Percentiles rank a stretch among this genome's conserved stretches.
phyloP scores from a whole-genome alignment of 2,888 invertebrate species.

The Molanna angustata region DNA sequence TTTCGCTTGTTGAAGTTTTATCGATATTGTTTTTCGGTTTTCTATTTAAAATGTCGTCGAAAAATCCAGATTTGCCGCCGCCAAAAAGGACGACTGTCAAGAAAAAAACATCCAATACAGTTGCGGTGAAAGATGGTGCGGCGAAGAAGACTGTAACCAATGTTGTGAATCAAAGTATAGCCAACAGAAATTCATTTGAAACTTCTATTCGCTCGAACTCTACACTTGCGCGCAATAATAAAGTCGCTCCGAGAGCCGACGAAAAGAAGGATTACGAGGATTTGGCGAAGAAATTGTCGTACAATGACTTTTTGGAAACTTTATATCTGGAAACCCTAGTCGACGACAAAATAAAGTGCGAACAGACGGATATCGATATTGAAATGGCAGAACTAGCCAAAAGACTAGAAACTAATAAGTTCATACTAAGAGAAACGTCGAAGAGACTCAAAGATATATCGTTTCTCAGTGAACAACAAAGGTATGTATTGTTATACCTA shows the following conservation, averaged over 20 bases:
- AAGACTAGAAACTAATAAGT: slow-evolving; percentile 47
- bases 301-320: slow-evolving; percentile 33
- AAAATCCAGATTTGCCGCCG: background rate
- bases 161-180: no score
- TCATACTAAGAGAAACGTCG: slow-evolving; percentile 49
- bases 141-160: no score
- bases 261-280: slow-evolving; percentile 38
- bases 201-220: no score
- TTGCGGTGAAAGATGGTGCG: no score
- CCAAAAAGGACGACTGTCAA: background rate
- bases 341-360: slow-evolving; percentile 46
- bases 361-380: slow-evolving; percentile 46
- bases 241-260: slow-evolving; percentile 35
- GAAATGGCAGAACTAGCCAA: slow-evolving; percentile 49
- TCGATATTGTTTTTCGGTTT: no score
- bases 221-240: no score
- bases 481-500: slow-evolving; percentile 36
- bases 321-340: slow-evolving; percentile 46
- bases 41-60: background rate
- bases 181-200: background rate
- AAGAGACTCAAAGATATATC: slow-evolving; percentile 48
- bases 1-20: no score
- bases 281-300: slow-evolving; percentile 44
- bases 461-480: slow-evolving; percentile 49
- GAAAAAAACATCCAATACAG: background rate